Conservation (phyloP, 2,888 invertebrate species). For the Lucinisca nassula region DNA sequence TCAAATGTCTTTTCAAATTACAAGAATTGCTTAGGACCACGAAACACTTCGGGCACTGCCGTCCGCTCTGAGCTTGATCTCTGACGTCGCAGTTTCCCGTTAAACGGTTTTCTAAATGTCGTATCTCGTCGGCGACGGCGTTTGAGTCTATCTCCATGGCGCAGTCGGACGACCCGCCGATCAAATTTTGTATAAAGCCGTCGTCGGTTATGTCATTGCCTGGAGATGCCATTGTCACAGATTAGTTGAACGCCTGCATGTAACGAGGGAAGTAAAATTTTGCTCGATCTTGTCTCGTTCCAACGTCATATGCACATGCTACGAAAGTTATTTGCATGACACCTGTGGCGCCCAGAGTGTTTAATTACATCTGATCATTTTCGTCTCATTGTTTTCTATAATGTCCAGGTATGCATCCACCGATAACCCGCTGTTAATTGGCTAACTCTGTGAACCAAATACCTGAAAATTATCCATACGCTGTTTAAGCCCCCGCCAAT, state of each 20-base stretch:
- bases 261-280: no score
- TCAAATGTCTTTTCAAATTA: not conserved
- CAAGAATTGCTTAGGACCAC: not conserved
- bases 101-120: not conserved
- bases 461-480: no score
- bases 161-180: not conserved
- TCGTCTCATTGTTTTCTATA: not conserved
- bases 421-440: no score
- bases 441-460: no score
- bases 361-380: not conserved
- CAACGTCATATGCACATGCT: not conserved
- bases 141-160: not conserved
- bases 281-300: not conserved
- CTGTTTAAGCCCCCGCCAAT: no score
- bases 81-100: not conserved
- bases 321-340: not conserved
- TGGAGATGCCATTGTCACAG: no score
- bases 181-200: not conserved
- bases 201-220: not conserved
- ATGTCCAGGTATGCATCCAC: no score
- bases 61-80: not conserved
- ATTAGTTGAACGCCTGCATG: not conserved
- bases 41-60: not conserved
- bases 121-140: not conserved
- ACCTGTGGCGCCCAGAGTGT: not conserved